Conservation (phyloP, 2,113 vertebrate species). For the Odocoileus virginianus region DNA sequence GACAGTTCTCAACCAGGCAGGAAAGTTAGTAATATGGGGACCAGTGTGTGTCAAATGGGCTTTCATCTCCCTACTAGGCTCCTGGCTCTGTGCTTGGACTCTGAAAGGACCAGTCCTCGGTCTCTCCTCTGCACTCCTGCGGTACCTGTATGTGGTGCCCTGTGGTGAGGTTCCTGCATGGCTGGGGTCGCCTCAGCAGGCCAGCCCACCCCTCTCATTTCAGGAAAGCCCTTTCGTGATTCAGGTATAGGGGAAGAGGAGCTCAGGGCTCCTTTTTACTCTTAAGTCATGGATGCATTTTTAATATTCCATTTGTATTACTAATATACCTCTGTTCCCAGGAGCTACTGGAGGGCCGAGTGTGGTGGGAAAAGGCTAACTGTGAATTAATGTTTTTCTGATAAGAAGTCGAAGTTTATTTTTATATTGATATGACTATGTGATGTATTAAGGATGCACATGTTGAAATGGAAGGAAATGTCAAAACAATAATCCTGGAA, state of each 20-base stretch:
- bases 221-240: conserved; percentile 2
- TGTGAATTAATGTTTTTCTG: conserved; percentile 53
- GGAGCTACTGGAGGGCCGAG: background rate
- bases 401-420: conserved; percentile 60
- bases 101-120: background rate
- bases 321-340: conserved; percentile 52
- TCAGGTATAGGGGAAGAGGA: conserved; percentile 10
- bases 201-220: background rate
- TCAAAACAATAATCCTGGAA: background rate
- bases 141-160: rapidly evolving
- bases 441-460: background rate
- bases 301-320: background rate
- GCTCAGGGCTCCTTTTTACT: background rate
- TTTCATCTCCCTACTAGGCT: rapidly evolving
- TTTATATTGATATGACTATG: conserved; percentile 50
- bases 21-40: background rate
- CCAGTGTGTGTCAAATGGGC: rapidly evolving
- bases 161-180: background rate
- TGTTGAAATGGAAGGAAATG: conserved; percentile 1
- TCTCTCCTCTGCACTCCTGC: no score
- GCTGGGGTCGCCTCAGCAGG: background rate
- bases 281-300: background rate
- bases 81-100: background rate
- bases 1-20: background rate
- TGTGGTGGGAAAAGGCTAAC: background rate